Base-by-base conservation (phyloP, 2,888 invertebrate genomes). In the Crioceris asparagi region DNA sequence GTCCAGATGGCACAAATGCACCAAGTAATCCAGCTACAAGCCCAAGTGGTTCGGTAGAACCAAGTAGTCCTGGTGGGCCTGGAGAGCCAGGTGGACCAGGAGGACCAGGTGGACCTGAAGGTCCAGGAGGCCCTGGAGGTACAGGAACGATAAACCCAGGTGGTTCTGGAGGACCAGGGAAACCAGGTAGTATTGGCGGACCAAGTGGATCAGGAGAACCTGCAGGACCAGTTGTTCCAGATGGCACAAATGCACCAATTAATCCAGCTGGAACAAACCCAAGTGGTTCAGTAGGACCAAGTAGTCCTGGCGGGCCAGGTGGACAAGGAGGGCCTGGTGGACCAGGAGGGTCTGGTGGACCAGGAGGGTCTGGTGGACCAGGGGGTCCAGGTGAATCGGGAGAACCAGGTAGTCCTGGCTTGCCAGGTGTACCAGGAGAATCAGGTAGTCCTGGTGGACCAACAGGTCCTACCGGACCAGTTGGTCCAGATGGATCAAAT, bases 141-240 rank as follows among this genome's bases (percentile, higher is more conserved):
- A 30, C 31, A 25, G 16, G 25, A 40, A 18, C 37, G 37, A 21
- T 14, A 16, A 12, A 17, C 38, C 43, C 14, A 47, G n/a, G n/a
- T n/a, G n/a, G n/a, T n/a, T 41, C 5, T 43, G 29, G 37, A n/a
- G 42, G 41, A 36, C 38, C 36, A 30, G 6, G 5, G 12, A 29
- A 41, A 29, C 36, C 35, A 35, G 19, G 32, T 14, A n/a, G n/a
- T 19, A 10, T 15, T 29, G 29, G 29, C 4, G 11, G 25, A 26
- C 15, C 38, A 39, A 12, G 4, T 3, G 11, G 12, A 25, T 4
- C 25, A 25, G 4, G 3, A 3, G 25, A 12, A 25, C 23, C 7
- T 7, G 11, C 25, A 4, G 25, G 25, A 25, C 25, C n/a, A n/a
- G n/a, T n/a, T n/a, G n/a, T n/a, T n/a, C n/a, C n/a, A n/a, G n/a